Base-by-base conservation (phyloP, 2,113 vertebrate species). In the Zapornia atra region DNA sequence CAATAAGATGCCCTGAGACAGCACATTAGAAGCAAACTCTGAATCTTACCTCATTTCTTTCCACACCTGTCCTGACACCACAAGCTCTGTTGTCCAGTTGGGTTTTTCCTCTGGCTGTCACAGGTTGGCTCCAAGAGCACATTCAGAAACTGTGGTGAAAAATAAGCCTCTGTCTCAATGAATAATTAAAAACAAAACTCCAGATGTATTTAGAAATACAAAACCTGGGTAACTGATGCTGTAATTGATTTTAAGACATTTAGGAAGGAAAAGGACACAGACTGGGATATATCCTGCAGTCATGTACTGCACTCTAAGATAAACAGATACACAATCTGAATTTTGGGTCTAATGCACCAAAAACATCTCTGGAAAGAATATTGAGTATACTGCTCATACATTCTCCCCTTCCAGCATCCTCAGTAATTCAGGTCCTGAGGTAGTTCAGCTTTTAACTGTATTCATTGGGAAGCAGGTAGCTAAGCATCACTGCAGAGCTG, bases 51-150 rank as follows among this genome's bases (percentile, higher is more conserved):
- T 94, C 34, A 25, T 71, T 89, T 70, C 69, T 92, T 80, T 72
- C 33, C 33, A 26, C 0, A 1, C 40, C 60, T 93, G 77, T 50
- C 72, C 69, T 79, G 77, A 88, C 76, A 84, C 38, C 61, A 50
- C 57, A 50, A 6, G 38, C 50, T 89, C 68, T 11, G 0, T 57
- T 71, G 50, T 86, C 88, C 77, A 57, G 83, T 76, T 31, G 92
- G 85, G 61, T 24, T 94, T 96, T 95, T 21, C 60, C 54, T 94
- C 83, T 53, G 57, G 11, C 44, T 95, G 95, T 76, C 88, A 89
- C 65, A 85, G 44, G 72, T 34, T 94, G 83, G 53, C 17, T 76
- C 69, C 83, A 72, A 53, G 25, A 92, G 8, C 15, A 28, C 13
- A 16, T 86, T 93, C 66, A 78, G 69, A 91, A 88, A 57, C 28